phyloP scores from a whole-genome alignment of 2,113 vertebrate genomes.

The Notechis scutatus region DNA sequence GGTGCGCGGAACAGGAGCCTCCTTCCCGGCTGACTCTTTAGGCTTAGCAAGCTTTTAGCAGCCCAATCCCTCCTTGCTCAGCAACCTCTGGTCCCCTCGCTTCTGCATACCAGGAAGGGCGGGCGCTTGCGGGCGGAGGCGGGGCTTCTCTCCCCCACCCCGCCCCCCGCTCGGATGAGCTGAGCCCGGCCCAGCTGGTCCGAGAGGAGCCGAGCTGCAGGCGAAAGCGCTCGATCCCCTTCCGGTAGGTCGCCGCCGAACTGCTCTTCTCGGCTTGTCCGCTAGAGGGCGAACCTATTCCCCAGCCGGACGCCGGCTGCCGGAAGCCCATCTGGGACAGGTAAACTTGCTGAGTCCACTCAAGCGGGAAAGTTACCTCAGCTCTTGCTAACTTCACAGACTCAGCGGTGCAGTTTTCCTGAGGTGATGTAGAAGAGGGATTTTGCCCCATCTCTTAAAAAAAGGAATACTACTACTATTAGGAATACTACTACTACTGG shows the following conservation, averaged over 20 bases:
- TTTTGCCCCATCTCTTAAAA: not conserved
- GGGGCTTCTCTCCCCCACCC: not conserved
- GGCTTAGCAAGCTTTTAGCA: not conserved
- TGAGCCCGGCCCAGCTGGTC: not conserved
- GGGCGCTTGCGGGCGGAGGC: not conserved
- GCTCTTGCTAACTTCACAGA: not conserved
- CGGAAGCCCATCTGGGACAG: not conserved
- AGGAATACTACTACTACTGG: too few relatives aligned
- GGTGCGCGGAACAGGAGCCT: not conserved
- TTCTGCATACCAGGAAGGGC: not conserved
- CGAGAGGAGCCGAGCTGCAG: not conserved
- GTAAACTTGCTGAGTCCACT: not conserved
- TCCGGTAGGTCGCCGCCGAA: too few relatives aligned
- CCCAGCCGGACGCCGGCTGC: too few relatives aligned
- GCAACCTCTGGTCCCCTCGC: not conserved
- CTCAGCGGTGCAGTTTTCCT: not conserved
- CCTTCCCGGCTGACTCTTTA: not conserved
- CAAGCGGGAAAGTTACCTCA: not conserved
- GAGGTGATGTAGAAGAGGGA: not conserved
- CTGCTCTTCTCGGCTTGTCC: not conserved
- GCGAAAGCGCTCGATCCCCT: not conserved
- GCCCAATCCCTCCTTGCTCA: not conserved
- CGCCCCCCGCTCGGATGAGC: not conserved
- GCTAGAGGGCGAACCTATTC: not conserved
- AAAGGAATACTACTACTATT: too few relatives aligned